Conservation (phyloP, 1,140 invertebrate species). For the Ceratina calcarata region DNA sequence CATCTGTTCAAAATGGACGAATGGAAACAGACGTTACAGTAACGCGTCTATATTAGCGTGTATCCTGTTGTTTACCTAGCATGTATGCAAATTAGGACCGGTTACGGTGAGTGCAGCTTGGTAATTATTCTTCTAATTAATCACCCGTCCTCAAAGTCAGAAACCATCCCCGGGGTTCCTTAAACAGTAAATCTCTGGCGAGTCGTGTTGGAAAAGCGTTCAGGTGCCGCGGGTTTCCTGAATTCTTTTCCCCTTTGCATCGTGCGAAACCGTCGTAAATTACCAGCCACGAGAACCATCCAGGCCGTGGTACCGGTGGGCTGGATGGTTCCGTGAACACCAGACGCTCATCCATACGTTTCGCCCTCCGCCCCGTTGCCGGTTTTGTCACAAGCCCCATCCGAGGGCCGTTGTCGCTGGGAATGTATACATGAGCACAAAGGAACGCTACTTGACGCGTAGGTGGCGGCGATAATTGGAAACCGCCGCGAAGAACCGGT, state of each 20-base stretch:
- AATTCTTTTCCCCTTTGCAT: slow-evolving; percentile 38
- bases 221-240: background rate
- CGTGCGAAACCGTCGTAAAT: slow-evolving; percentile 44
- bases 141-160: too few relatives aligned
- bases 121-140: too few relatives aligned
- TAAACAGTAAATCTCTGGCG: too few relatives aligned
- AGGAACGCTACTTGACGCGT: background rate
- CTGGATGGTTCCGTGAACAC: slow-evolving; percentile 36
- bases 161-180: too few relatives aligned
- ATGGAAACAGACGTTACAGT: too few relatives aligned
- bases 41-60: too few relatives aligned
- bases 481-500: slow-evolving; percentile 51
- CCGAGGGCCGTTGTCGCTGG: background rate
- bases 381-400: too few relatives aligned
- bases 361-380: background rate
- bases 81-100: too few relatives aligned
- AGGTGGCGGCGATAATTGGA: slow-evolving; percentile 57
- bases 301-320: slow-evolving; percentile 8
- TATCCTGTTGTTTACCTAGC: too few relatives aligned
- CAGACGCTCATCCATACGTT: slow-evolving; percentile 7
- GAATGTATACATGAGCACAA: slow-evolving; percentile 19
- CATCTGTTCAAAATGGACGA: too few relatives aligned
- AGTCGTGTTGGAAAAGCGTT: too few relatives aligned
- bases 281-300: slow-evolving; percentile 30
- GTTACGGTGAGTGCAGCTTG: too few relatives aligned